Conservation (phyloP, 2,888 invertebrate species). For the Cyclophora albipunctata region DNA sequence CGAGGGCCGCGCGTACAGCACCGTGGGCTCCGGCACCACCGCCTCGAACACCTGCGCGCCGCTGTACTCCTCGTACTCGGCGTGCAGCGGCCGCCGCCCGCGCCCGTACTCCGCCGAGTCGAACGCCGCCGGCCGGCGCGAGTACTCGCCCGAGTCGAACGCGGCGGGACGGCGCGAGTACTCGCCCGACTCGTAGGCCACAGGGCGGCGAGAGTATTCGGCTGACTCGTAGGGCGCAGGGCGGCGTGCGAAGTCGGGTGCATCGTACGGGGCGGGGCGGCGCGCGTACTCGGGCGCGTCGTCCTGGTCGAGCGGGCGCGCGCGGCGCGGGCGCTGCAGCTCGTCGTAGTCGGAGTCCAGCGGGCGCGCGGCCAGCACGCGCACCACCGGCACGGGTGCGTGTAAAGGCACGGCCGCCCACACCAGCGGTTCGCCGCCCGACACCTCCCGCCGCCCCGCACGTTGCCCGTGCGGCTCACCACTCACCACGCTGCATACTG, state of each 20-base stretch:
- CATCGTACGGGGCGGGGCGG: constrained; percentile 5
- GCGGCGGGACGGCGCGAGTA: neutral
- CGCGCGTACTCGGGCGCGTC: neutral
- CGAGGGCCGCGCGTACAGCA: constrained; percentile 55
- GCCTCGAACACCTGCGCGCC: constrained; percentile 7
- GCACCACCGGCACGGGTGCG: constrained; percentile 47
- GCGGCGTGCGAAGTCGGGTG: constrained; percentile 2
- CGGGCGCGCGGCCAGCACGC: constrained; percentile 28
- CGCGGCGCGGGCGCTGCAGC: constrained; percentile 1
- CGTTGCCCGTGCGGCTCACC: constrained; percentile 27
- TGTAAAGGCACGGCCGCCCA: constrained; percentile 55
- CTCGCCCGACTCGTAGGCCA: neutral
- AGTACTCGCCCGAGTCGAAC: neutral
- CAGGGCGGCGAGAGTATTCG: no score
- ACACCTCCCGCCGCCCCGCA: constrained; percentile 30
- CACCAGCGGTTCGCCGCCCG: constrained; percentile 36
- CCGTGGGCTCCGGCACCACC: constrained; percentile 22
- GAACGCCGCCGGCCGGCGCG: neutral
- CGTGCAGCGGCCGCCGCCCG: neutral
- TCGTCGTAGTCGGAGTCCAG: neutral
- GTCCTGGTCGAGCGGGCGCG: constrained; percentile 2
- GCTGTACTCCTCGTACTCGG: constrained; percentile 9
- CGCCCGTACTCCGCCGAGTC: neutral
- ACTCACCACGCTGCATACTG: constrained; percentile 22
- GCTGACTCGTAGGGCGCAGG: constrained; percentile 4